These are phyloP conservation scores for Triops longicaudatus DNA, from an alignment of 1,140 invertebrate genomes.

Conservation along the genomic window DNA sequence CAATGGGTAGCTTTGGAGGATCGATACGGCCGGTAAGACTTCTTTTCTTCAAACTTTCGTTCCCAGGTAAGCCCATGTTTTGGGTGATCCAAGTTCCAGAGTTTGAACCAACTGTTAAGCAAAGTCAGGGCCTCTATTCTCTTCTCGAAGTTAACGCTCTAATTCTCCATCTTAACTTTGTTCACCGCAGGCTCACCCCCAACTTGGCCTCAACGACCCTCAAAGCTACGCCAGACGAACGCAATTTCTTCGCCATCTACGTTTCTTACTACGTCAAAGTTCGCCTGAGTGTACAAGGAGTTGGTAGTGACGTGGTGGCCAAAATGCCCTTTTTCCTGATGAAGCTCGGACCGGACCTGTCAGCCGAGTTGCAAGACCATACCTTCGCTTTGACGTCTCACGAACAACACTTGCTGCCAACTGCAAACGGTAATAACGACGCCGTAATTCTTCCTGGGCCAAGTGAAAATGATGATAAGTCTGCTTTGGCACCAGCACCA, in stretches of 20 bases:
- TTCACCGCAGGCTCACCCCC: conserved; percentile 20
- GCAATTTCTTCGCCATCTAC: conserved; percentile 80
- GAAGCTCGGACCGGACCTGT: conserved; percentile 38
- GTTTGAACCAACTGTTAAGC: no score
- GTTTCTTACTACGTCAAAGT: conserved; percentile 82
- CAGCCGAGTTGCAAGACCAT: neutral
- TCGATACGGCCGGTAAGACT: conserved; percentile 56
- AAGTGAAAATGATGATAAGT: neutral
- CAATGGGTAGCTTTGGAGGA: conserved; percentile 74
- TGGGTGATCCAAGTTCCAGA: no score
- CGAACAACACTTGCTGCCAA: neutral
- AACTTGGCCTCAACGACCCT: conserved; percentile 27
- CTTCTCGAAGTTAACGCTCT: neutral
- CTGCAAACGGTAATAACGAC: neutral
- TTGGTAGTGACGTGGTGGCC: conserved; percentile 66
- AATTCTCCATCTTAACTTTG: neutral
- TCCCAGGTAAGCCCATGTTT: no score
- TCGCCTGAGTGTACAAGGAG: conserved; percentile 55
- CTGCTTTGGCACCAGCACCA: neutral
- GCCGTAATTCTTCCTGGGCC: neutral
- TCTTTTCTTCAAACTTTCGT: conserved; percentile 36
- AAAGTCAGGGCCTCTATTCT: neutral
- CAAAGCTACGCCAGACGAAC: conserved; percentile 37
- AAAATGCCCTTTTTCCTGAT: conserved; percentile 70
- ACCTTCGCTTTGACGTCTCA: neutral